Evolutionary conservation across 2,888 invertebrate species (phyloP).

Genomic region (Cantharis rustica): DNA sequence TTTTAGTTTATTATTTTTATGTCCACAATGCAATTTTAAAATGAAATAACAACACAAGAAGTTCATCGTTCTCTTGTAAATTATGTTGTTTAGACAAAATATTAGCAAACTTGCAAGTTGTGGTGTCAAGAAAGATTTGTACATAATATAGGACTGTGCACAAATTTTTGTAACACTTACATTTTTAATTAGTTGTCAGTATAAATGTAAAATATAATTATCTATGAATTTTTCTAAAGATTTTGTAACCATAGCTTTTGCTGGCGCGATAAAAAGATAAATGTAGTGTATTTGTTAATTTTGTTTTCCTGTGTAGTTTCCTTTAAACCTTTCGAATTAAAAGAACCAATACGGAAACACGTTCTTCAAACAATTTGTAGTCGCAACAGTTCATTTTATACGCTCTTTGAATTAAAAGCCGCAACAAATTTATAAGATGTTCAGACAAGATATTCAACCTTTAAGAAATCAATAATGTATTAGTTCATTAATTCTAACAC

Average conservation of each 20-base stretch:
- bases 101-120: background rate
- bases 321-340: conserved; percentile 22
- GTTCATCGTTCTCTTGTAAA: background rate
- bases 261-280: background rate
- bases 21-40: background rate
- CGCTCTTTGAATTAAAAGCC: conserved; percentile 10
- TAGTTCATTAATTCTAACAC: background rate
- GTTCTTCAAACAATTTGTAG: conserved; percentile 30
- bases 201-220: too few species aligned
- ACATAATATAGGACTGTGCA: too few species aligned
- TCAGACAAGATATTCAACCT: background rate
- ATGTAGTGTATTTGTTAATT: conserved; percentile 21
- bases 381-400: conserved; percentile 18
- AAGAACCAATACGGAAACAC: conserved; percentile 24
- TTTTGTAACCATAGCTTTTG: background rate
- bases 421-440: background rate
- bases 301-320: conserved; percentile 22
- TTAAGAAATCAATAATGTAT: background rate
- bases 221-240: background rate
- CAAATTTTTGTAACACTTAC: too few species aligned
- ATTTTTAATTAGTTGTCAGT: too few species aligned
- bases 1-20: background rate
- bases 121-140: too few species aligned
- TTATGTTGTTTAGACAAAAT: background rate
- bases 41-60: background rate